Base-by-base conservation (phyloP, 2,888 invertebrate species). In the Lissonota sp. region DNA sequence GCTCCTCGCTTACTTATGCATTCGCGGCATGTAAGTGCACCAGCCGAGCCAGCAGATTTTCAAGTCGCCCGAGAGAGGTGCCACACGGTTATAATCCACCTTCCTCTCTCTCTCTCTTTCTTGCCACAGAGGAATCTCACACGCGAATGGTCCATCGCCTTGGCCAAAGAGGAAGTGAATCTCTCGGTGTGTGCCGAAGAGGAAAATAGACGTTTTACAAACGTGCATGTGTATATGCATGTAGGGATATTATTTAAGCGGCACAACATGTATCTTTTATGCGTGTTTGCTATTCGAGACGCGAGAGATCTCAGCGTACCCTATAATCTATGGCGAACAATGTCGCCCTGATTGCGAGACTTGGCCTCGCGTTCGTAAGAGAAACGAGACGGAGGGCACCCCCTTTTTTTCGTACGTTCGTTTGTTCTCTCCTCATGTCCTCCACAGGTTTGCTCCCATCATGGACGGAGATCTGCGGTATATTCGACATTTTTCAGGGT, bases 271-370 rank as follows among this genome's bases (percentile, higher is more conserved):
- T 55, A 42, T 14, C 53, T 58, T 62, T 42, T n/a, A 46, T 53
- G 44, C 14, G 8, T 63, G 49, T 67, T 78, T 70, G 70, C 73
- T 81, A 78, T 81, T 70, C 78, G 64, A 70, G 73, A 70, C 78
- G 70, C 70, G 66, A 16, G 78, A 26, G 66, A 77, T 80, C 83
- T 79, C 83, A 26, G 26, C 80, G 79, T 85, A 88, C 87, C 88
- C 87, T 87, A 85, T 90, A 90, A 90, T 90, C 90, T 89, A 87
- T 85, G 84, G 82, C 82, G 82, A 85, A 88, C 90, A 88, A 90
- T 89, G 89, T 89, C 86, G 86, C 75, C 26, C 86, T 89, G 89
- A 89, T 90, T 90, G 87, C 87, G 87, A 86, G 26, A 26, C 80
- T 83, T 83, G 79, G 53, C 12, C 53, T 26, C 26, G 26, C 26